Base-by-base conservation (phyloP, 2,888 invertebrate species). In the Eulithis prunata region DNA sequence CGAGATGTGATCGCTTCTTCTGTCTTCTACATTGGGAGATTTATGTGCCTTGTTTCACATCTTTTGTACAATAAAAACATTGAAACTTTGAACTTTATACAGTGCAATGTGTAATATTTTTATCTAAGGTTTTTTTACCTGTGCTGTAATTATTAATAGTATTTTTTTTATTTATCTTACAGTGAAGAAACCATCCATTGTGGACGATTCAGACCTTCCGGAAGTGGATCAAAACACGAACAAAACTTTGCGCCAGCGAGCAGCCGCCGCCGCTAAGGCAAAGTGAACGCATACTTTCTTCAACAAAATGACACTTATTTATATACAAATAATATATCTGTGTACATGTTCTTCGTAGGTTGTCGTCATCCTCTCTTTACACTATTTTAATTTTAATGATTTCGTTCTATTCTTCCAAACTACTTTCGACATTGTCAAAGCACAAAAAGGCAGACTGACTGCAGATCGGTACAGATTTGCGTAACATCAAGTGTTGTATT, bases 181-280 rank as follows among this genome's bases (percentile, higher is more conserved):
- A 96, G 96, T 89, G 68, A 96, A 96, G 93, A 95, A 95, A 86
- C 89, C 93, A 46, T 87, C 89, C 2, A 76, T 78, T 36, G 91
- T 94, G 45, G 97, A 97, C 71, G 97, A 97, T 75, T 98, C 97
- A 60, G 98, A 98, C 82, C 93, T 98, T 72, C 98, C 98, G 0
- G 98, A 99, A 91, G 98, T 97, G 64, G 98, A 98, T 89, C 98
- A 98, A 90, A 97, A 97, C 83, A 97, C 96, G 41, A 96, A 96
- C 90, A 96, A 96, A 86, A 95, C 95, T 69, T 90, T 96, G 72
- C 94, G 95, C 77, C 94, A 94, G 77, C 94, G 96, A 75, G 85
- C 59, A 32, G 64, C 88, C 53, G 89, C 91, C 62, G 76, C 75
- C 77, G 82, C 87, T 69, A 96, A 96, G 86, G 90, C 94, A 72